Evolutionary conservation across 1,140 invertebrate species (phyloP), one percentile per base, ranked within the genome.

Genomic region (Drosophila repleta): DNA sequence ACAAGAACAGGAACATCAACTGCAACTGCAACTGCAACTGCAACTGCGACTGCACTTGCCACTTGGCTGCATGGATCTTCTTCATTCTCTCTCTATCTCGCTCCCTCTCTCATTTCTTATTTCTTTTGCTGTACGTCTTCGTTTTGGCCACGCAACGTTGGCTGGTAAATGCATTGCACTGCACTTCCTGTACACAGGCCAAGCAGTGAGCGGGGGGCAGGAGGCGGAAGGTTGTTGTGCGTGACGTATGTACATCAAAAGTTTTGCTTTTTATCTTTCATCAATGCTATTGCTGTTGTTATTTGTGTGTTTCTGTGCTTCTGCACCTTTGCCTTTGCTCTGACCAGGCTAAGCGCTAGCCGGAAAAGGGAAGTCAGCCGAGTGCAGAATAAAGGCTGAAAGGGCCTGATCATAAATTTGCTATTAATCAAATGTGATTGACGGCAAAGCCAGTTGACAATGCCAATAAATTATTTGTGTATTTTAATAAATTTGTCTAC

Each of bases 191-290:
- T 87, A 61, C 32, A 26, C 2, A 62, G 63, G 43, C 24, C 39
- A 10, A 7, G 26, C 17, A 15, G n/a, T n/a, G 17, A 24, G 1
- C n/a, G 21, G 29, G 3, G 20, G 32, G 35, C 11, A 6, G 15
- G 21, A 4, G 7, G 48, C 20, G 15, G 21, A 13, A 4, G 53
- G 21, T 62, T 67, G 55, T 21, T 60, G 62, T 74, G 65, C 66
- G 65, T 77, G 78, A 74, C 70, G 82, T 68, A 75, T 74, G 83
- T 66, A 88, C 83, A 87, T 87, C 83, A 87, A 87, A 85, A 87
- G 79, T 87, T 71, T 87, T 76, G 83, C 75, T 83, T 88, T 87
- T 70, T 88, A 87, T 87, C 83, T 87, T 79, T 87, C 83, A 88
- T 73, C 82, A 58, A 55, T 55, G 39, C n/a, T 56, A 41, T 49